These are phyloP conservation scores for Felis chaus DNA, from an alignment of 2,113 vertebrate species.

Conservation along the genomic window DNA sequence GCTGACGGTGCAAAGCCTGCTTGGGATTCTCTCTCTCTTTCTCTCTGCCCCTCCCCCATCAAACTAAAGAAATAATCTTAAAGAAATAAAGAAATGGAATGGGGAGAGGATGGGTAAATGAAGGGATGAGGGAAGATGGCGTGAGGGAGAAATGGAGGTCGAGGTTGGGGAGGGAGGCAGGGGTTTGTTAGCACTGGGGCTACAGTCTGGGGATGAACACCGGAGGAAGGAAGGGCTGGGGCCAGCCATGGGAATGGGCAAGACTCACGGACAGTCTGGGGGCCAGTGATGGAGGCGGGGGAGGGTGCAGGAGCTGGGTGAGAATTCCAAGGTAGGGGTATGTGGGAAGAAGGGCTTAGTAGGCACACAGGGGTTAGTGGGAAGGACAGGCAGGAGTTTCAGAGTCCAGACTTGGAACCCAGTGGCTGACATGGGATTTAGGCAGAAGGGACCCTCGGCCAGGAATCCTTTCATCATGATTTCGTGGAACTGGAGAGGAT, in stretches of 20 bases:
- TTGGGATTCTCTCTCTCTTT: no score
- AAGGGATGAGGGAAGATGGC: neutral
- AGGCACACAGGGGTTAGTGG: neutral
- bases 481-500: neutral
- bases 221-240: neutral
- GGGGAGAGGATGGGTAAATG: neutral
- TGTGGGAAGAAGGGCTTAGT: neutral
- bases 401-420: neutral
- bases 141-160: neutral
- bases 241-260: neutral
- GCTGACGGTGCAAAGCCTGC: no score
- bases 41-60: no score
- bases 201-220: neutral
- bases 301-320: neutral
- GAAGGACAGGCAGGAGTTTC: neutral
- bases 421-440: neutral
- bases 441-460: neutral
- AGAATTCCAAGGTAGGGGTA: neutral
- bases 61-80: no score
- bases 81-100: neutral
- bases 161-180: no score
- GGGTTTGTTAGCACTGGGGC: neutral
- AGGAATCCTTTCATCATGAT: neutral
- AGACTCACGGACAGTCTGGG: neutral
- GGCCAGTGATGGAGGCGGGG: neutral